These are phyloP conservation scores for Sapayoa aenigma DNA, from an alignment of 2,113 vertebrate species.

Conservation along the genomic window DNA sequence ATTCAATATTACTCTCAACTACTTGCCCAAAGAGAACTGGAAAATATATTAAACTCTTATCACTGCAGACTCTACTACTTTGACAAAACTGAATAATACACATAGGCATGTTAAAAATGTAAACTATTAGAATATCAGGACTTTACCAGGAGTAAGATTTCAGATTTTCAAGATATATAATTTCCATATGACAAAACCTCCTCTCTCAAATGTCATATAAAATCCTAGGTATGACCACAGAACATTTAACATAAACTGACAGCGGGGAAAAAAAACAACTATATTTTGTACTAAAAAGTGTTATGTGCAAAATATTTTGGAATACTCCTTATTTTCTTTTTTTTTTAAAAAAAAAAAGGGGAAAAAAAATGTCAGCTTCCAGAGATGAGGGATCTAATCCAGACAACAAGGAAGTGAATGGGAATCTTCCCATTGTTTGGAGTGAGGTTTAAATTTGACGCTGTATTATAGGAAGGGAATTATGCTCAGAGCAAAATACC, in stretches of 20 bases:
- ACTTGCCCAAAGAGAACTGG: not conserved
- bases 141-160: not conserved
- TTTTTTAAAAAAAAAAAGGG: not conserved
- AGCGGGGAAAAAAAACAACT: not conserved
- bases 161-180: not conserved
- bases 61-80: not conserved
- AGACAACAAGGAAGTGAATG: not conserved
- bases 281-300: not conserved
- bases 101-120: not conserved
- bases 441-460: not conserved
- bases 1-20: not conserved
- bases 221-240: not conserved
- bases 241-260: not conserved
- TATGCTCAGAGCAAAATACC: not conserved
- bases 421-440: not conserved
- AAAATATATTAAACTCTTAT: not conserved
- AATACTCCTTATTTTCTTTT: not conserved
- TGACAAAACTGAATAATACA: not conserved
- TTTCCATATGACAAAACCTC: not conserved
- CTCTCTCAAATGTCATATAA: not conserved
- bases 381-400: not conserved
- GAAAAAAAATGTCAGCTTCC: not conserved
- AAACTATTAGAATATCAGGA: not conserved
- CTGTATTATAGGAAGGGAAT: not conserved
- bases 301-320: not conserved